Evolutionary conservation across 2,888 invertebrate genomes (phyloP).

Genomic region (Prosopocoilus inquinatus): DNA sequence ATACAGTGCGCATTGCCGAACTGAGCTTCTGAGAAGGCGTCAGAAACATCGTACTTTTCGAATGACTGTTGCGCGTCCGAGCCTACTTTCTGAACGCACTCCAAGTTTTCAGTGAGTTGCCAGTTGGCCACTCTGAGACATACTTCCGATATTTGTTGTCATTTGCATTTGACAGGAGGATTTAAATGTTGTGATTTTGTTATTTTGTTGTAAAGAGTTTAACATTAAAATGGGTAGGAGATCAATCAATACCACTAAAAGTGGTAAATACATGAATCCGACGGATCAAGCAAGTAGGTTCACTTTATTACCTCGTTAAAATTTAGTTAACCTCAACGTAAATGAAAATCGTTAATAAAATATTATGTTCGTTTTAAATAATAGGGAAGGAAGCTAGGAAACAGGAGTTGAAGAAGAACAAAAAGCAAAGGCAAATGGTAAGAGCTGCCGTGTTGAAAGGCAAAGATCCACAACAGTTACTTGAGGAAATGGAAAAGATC

Average conservation of each 20-base stretch:
- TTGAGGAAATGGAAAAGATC: conserved; percentile 95
- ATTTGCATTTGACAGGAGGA: too few relatives aligned
- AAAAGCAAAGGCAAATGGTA: conserved; percentile 94
- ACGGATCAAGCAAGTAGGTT: conserved; percentile 97
- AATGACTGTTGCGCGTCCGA: too few relatives aligned
- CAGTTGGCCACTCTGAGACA: too few relatives aligned
- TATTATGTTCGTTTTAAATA: conserved; percentile 24
- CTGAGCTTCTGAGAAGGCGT: too few relatives aligned
- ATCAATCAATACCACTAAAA: conserved; percentile 98
- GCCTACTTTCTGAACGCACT: too few relatives aligned
- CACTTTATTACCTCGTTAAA: not conserved
- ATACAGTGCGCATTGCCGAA: too few relatives aligned
- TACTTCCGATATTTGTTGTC: too few relatives aligned
- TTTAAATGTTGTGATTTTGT: too few relatives aligned
- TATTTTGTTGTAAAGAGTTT: not conserved
- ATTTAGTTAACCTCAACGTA: conserved; percentile 9
- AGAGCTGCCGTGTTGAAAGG: conserved; percentile 95
- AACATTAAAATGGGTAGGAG: conserved; percentile 78
- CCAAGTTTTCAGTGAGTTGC: too few relatives aligned
- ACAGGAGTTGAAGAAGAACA: conserved; percentile 97
- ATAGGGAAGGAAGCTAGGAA: conserved; percentile 95
- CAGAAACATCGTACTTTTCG: too few relatives aligned
- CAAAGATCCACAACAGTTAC: conserved; percentile 93
- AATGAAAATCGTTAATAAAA: not conserved
- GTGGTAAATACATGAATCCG: conserved; percentile 99